Evolutionary conservation across 2,888 invertebrate species (phyloP).

Genomic region (Stegophylla sp.): DNA sequence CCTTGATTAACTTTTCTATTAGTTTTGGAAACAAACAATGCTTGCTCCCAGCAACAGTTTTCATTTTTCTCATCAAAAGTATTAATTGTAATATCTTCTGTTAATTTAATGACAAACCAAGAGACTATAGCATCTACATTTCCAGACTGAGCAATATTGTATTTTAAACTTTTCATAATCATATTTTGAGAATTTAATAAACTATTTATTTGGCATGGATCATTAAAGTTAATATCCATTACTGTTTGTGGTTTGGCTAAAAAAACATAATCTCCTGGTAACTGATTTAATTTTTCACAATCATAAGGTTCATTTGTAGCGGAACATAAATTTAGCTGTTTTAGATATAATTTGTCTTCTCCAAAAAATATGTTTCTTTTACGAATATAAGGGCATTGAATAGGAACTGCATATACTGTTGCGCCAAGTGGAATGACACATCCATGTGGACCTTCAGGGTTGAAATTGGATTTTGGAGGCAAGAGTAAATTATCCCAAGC

Average conservation of each 20-base stretch:
- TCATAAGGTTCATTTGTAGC: conserved; percentile 71
- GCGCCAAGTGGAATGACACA: conserved; percentile 25
- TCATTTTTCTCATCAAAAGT: conserved; percentile 60
- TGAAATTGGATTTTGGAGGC: conserved; percentile 39
- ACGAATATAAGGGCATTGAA: conserved; percentile 69
- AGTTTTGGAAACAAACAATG: conserved; percentile 71
- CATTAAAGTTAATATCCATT: conserved; percentile 72
- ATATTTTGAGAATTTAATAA: conserved; percentile 64
- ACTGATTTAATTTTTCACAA: conserved; percentile 72
- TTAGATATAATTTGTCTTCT: conserved; percentile 62
- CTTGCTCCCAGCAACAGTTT: conserved; percentile 78
- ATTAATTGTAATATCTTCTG: conserved; percentile 70
- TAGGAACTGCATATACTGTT: conserved; percentile 61
- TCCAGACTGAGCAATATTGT: conserved; percentile 67
- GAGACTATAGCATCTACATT: conserved; percentile 73
- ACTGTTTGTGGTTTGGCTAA: conserved; percentile 70
- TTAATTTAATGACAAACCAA: conserved; percentile 78
- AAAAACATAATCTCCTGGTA: conserved; percentile 68
- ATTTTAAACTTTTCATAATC: conserved; percentile 63
- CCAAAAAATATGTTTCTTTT: conserved; percentile 66
- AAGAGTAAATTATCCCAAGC: conserved; percentile 73
- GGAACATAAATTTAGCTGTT: conserved; percentile 64
- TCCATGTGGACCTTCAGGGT: conserved; percentile 1
- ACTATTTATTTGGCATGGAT: conserved; percentile 67
- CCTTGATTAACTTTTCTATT: conserved; percentile 64